phyloP scores from a whole-genome alignment of 2,797 vertebrate genomes.

The Acanthis flammea region DNA sequence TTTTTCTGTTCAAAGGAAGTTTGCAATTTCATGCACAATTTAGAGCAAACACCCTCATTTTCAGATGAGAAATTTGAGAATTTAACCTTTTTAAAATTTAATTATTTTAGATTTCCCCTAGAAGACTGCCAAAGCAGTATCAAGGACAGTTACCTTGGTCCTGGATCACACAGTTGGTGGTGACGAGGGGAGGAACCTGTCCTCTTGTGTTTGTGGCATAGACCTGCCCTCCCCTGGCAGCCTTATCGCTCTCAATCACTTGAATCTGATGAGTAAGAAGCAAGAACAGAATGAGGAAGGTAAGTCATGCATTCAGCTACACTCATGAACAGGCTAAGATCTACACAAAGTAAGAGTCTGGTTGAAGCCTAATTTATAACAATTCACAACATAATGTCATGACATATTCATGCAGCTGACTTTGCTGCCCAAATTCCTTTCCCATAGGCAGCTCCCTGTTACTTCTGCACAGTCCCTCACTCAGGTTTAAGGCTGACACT shows the following conservation, averaged over 20 bases:
- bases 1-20: neutral
- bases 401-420: neutral
- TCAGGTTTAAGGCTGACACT: neutral
- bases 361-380: neutral
- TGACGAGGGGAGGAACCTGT: slow-evolving; percentile 93
- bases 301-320: neutral
- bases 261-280: slow-evolving; percentile 81
- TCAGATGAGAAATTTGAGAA: neutral
- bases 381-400: neutral
- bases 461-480: neutral
- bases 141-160: slow-evolving; percentile 88
- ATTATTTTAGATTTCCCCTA: neutral
- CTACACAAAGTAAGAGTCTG: neutral
- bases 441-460: neutral
- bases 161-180: slow-evolving; percentile 88
- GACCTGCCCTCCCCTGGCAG: slow-evolving; percentile 80
- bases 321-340: neutral
- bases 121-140: neutral
- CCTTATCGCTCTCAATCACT: slow-evolving; percentile 90
- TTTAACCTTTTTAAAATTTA: neutral
- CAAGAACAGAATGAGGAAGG: neutral
- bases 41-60: neutral
- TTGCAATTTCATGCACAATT: neutral
- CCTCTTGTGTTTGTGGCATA: slow-evolving; percentile 88
- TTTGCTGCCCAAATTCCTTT: neutral